Base-by-base conservation (phyloP, 2,888 invertebrate genomes). In the Altica lythri region DNA sequence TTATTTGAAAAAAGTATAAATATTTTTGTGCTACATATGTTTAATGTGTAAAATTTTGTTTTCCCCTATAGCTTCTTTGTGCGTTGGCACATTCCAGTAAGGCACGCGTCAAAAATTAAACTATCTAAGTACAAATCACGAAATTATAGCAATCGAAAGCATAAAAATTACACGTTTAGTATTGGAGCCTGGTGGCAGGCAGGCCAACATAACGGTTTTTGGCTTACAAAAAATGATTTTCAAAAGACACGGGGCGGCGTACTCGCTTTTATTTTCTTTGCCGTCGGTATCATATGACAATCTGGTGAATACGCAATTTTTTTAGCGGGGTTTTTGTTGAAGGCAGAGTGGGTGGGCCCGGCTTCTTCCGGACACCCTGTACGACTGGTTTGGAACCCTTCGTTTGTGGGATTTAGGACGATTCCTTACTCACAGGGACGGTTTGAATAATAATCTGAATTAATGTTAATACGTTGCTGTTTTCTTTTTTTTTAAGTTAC, bases 91-190 rank as follows among this genome's bases (percentile, higher is more conserved):
- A 35, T 25, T 27, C 35, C 29, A 19, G 10, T 13, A 27, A 45
- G 72, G 65, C 75, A 74, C 75, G 74, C 72, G 75, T 64, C 72
- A 67, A 68, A 72, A 74, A 74, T 75, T 75, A 73, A 74, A 73
- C 73, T 72, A 72, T 73, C 73, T 69, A 64, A 58, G 63, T 65
- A 66, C 67, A 67, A 72, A 74, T 74, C 72, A 64, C 61, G 40
- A 74, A 74, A 75, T 75, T 74, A 75, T 68, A 74, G 73, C 73
- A 73, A 75, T 75, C 71, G 57, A 30, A 58, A 35, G 22, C 49
- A 17, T 13, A 59, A 67, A 72, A 72, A 73, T 73, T 74, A 73
- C 69, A 73, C 69, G 73, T 71, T 73, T 60, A 48, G 62, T 44
- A 55, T 44, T 44, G 47, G 44, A 50, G 59, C 48, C 58, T 48